These are phyloP conservation scores for Phalacrocorax aristotelis DNA, from an alignment of 2,113 vertebrate species.

Conservation along the genomic window DNA sequence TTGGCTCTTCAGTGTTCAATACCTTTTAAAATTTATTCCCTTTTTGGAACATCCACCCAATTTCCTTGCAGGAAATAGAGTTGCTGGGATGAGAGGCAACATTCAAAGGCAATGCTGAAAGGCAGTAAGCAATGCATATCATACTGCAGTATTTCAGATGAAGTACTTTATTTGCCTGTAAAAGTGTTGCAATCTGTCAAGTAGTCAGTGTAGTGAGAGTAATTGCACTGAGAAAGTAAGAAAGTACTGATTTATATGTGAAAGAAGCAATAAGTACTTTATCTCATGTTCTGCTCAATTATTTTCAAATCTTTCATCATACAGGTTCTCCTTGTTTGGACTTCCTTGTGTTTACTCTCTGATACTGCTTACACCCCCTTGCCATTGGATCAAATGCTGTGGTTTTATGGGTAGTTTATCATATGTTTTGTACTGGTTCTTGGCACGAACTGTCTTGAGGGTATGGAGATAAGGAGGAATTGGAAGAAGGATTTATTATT, in stretches of 20 bases:
- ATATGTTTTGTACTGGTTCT: neutral
- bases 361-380: neutral
- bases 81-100: neutral
- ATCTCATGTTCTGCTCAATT: neutral
- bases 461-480: neutral
- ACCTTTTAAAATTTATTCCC: neutral
- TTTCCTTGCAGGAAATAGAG: neutral
- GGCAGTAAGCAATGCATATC: neutral
- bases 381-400: neutral
- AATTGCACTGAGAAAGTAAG: neutral
- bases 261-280: neutral
- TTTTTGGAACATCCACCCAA: neutral
- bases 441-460: neutral
- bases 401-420: neutral
- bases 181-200: neutral
- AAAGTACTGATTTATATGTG: neutral
- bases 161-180: neutral
- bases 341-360: neutral
- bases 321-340: neutral
- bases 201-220: neutral
- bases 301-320: neutral
- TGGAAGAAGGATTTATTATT: slow-evolving; percentile 6
- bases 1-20: neutral
- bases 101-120: neutral
- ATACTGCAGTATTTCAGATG: neutral